Evolutionary conservation across 2,888 invertebrate species (phyloP), one percentile per base, ranked within the genome.

Genomic region (Brachycybe producta): DNA sequence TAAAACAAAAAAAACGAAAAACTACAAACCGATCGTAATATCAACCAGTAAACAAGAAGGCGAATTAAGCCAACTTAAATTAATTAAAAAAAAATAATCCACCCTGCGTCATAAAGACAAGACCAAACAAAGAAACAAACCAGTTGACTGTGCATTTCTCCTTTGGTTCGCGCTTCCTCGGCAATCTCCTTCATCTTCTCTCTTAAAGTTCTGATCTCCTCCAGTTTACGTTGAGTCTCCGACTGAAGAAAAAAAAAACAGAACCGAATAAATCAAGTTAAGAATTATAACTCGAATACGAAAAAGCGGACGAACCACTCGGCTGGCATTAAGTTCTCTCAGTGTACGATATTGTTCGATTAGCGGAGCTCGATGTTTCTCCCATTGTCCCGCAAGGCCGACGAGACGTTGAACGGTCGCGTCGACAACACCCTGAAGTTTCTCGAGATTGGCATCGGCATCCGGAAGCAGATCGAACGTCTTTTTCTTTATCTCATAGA

Each of bases 341-440:
- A 72, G 59, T 58, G 64, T 58, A 41, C 75, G 66, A 60, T 76
- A 77, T 57, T 77, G 72, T 56, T 76, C 71, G 24, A 80, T 68
- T 13, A 84, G 65, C 1, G 82, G 81, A 26, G 70, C 70, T 56
- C 80, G 72, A 60, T 82, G 80, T 45, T 77, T 74, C 59, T 81
- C 78, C 84, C 84, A 85, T 59, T 84, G 81, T 51, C 73, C 74
- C 3, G 77, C 76, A 44, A 84, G 65, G 49, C 72, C 74, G 24
- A 76, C 68, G 30, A 82, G 67, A 60, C 79, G 73, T 59, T 77
- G 76, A 43, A 74, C 74, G 54, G 77, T 77, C 19, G 72, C 70
- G 54, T 78, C 76, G 19, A 69, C 65, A 11, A 83, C 73, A 13
- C 19, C 38, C 49, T 56, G 56, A 19, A 59, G 30, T 45, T 59